phyloP scores from a whole-genome alignment of 2,113 vertebrate species.

The Sula dactylatra region DNA sequence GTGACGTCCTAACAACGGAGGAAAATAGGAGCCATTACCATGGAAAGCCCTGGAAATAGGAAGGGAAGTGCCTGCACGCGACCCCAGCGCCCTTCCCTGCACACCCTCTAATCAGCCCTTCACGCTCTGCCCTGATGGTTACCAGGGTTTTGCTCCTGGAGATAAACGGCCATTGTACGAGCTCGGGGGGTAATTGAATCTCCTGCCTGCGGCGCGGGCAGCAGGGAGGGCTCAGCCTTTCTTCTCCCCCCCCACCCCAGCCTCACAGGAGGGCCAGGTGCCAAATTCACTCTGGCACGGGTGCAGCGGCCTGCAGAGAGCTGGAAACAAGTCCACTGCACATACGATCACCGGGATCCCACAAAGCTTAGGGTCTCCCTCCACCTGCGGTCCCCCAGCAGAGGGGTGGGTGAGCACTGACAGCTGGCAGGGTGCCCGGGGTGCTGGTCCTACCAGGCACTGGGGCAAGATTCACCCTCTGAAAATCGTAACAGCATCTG shows the following conservation, averaged over 20 bases:
- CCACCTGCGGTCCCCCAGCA: background rate
- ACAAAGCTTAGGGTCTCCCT: background rate
- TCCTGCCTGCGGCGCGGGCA: background rate
- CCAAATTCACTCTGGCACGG: constrained; percentile 27
- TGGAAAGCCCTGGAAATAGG: constrained; percentile 42
- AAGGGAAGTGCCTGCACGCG: constrained; percentile 28
- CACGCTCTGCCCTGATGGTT: constrained; percentile 6
- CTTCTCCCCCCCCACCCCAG: background rate
- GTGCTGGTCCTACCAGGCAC: background rate
- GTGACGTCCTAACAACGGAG: background rate
- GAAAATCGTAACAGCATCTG: background rate
- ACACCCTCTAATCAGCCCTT: constrained; percentile 30
- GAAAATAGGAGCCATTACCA: constrained; percentile 20
- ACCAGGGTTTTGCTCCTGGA: background rate
- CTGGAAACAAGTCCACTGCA: background rate
- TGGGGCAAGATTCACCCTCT: background rate
- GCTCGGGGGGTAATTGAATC: background rate
- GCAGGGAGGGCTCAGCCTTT: background rate
- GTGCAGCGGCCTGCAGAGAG: background rate
- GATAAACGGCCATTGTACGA: background rate
- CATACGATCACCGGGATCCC: background rate
- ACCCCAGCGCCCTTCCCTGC: background rate
- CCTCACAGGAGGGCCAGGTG: constrained; percentile 34
- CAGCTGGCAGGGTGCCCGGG: accelerated
- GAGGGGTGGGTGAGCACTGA: accelerated